Evolutionary conservation across 2,888 invertebrate genomes (phyloP).

Genomic region (Amiota communis): DNA sequence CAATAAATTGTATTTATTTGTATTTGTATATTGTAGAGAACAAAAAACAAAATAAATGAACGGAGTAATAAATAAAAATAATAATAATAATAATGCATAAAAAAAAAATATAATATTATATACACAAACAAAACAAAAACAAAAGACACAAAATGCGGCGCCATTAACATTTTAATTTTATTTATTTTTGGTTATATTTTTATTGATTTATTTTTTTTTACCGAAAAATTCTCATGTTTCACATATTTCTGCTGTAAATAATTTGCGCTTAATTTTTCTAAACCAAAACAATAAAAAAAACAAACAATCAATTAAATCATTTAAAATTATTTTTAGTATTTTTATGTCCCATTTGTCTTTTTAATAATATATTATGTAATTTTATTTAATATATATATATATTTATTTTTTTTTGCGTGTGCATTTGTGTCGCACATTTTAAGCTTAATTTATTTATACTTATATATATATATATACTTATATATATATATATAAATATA

Average conservation of each 20-base stretch:
- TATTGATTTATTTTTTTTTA: slow-evolving; percentile 40
- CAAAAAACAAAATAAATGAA: slow-evolving; percentile 16
- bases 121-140: slow-evolving; percentile 20
- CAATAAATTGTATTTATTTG: slow-evolving; percentile 65
- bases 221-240: slow-evolving; percentile 28
- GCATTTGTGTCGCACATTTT: slow-evolving; percentile 51
- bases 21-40: slow-evolving; percentile 62
- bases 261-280: slow-evolving; percentile 48
- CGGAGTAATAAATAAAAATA: not conserved
- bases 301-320: slow-evolving; percentile 27
- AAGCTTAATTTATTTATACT: slow-evolving; percentile 48
- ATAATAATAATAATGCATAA: not conserved
- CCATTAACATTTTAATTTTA: slow-evolving; percentile 46
- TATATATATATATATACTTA: slow-evolving; percentile 50
- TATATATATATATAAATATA: too few relatives aligned
- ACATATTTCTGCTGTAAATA: slow-evolving; percentile 57
- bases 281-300: not conserved
- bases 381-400: not conserved
- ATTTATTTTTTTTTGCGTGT: slow-evolving; percentile 41
- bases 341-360: slow-evolving; percentile 39
- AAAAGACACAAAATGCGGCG: slow-evolving; percentile 44
- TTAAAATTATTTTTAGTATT: slow-evolving; percentile 1
- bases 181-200: slow-evolving; percentile 16
- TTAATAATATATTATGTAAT: slow-evolving; percentile 9
- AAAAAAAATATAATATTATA: slow-evolving; percentile 37